phyloP scores from a whole-genome alignment of 2,888 invertebrate species.

The Arenicola marina region DNA sequence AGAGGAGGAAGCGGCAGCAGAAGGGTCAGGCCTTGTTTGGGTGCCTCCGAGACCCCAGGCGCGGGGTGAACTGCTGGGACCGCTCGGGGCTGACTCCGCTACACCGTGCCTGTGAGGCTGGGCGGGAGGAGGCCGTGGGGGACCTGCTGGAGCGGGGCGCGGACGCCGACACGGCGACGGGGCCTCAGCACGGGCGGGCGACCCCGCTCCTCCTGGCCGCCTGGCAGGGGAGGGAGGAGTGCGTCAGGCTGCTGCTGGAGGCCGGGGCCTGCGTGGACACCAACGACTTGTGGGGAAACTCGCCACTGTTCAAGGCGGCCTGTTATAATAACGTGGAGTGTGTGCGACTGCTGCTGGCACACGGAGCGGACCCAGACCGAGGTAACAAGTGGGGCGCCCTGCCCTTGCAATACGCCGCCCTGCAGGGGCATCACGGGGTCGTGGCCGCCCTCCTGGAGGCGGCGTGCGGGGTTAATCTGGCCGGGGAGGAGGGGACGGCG shows the following conservation, averaged over 20 bases:
- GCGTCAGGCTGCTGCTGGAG: slow-evolving; percentile 14
- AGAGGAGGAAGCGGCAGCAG: too few species aligned
- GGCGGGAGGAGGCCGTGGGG: neutral
- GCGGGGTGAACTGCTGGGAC: neutral
- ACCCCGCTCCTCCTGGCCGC: slow-evolving; percentile 24
- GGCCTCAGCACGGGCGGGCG: slow-evolving; percentile 2
- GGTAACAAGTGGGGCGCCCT: slow-evolving; percentile 26
- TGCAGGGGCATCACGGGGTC: slow-evolving; percentile 16
- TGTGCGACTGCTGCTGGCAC: slow-evolving; percentile 72
- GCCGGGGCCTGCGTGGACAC: slow-evolving; percentile 16
- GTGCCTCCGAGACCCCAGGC: too few species aligned
- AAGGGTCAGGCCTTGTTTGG: too few species aligned
- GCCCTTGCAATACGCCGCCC: slow-evolving; percentile 24
- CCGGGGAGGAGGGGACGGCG: neutral
- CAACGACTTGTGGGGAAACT: slow-evolving; percentile 24
- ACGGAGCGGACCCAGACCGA: slow-evolving; percentile 84
- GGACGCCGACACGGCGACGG: slow-evolving; percentile 6
- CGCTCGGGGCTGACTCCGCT: neutral
- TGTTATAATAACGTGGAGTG: slow-evolving; percentile 73
- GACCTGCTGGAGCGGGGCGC: slow-evolving; percentile 12
- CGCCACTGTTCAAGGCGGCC: slow-evolving; percentile 24
- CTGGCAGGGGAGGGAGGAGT: slow-evolving; percentile 12
- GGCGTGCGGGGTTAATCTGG: slow-evolving; percentile 1
- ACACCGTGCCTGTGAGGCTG: slow-evolving; percentile 1
- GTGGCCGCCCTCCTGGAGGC: slow-evolving; percentile 9